A percentile compares a stretch with the other conserved stretches of the same genome.
These are phyloP conservation scores for Carabus problematicus DNA, from an alignment of 2,888 invertebrate genomes.

Conservation along the genomic window DNA sequence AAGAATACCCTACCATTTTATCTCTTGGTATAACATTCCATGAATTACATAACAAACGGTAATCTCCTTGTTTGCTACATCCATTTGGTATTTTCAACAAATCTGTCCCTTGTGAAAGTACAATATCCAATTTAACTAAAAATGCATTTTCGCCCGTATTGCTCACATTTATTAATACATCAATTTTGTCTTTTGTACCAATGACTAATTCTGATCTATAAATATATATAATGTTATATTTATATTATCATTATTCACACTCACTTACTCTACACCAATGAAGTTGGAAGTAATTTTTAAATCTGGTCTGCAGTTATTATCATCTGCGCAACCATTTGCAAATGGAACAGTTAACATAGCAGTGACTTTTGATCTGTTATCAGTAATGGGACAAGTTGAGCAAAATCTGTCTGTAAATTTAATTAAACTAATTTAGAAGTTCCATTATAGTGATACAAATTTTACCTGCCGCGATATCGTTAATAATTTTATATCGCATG, in stretches of 20 bases:
- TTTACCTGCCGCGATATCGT: too few relatives aligned
- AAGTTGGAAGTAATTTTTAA: conserved; percentile 19
- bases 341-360: conserved; percentile 14
- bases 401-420: background rate
- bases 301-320: conserved; percentile 10
- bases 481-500: too few relatives aligned
- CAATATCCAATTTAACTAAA: background rate
- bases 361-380: conserved; percentile 4
- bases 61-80: too few relatives aligned
- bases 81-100: too few relatives aligned
- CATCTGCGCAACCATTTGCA: conserved; percentile 11
- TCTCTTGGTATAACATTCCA: too few relatives aligned
- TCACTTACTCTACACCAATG: conserved; percentile 7
- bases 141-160: conserved; percentile 34
- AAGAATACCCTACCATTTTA: too few relatives aligned
- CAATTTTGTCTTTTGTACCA: background rate
- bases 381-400: conserved; percentile 8
- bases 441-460: too few relatives aligned
- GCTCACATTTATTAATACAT: conserved; percentile 9
- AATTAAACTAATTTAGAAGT: too few relatives aligned
- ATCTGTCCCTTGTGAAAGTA: too few relatives aligned
- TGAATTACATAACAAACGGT: too few relatives aligned
- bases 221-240: conserved; percentile 3
- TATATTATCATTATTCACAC: background rate
- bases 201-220: conserved; percentile 7